Base-by-base conservation (phyloP, 2,888 invertebrate species). In the Scaptomyza parva region DNA sequence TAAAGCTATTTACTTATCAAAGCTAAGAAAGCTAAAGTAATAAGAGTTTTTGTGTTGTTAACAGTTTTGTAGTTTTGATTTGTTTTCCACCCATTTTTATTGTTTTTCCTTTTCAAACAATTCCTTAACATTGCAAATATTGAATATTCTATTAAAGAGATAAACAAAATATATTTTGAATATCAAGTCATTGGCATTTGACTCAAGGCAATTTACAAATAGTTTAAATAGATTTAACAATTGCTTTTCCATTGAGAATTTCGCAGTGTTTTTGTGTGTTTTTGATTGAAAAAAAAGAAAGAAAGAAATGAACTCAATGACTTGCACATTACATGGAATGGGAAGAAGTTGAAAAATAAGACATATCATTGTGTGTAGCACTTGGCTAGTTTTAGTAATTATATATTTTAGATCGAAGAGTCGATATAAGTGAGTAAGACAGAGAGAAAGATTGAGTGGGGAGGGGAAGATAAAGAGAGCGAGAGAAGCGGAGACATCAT, bases 341-440 rank as follows among this genome's bases (percentile, higher is more conserved):
- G n/a, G n/a, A n/a, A n/a, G n/a, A n/a, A n/a, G n/a, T n/a, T n/a
- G n/a, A n/a, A n/a, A n/a, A n/a, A n/a, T n/a, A 14, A 54, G 33
- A 22, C 24, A 54, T 35, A 22, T 5, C 39, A 43, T 45, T 50
- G 28, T 30, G 33, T 47, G 39, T 18, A 40, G 35, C 35, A 35
- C 26, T 75, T 64, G 70, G 55, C 59, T 39, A 54, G 45, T 30
- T 33, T 33, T 20, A 40, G 55, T 71, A 73, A 73, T 73, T 72
- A 64, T 70, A 54, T 63, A 54, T 70, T 45, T 57, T 50, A 33
- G 64, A 76, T 65, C 11, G 37, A 33, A 53, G 26, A 39, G 18
- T 35, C 41, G 76, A 72, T 72, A 72, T 53, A 53, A 37, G 17
- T 37, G 37, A 17, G 9, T 9, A 14, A n/a, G 6, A n/a, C 2